phyloP scores from a whole-genome alignment of 2,113 vertebrate genomes.

The Pomatorhinus ruficollis region DNA sequence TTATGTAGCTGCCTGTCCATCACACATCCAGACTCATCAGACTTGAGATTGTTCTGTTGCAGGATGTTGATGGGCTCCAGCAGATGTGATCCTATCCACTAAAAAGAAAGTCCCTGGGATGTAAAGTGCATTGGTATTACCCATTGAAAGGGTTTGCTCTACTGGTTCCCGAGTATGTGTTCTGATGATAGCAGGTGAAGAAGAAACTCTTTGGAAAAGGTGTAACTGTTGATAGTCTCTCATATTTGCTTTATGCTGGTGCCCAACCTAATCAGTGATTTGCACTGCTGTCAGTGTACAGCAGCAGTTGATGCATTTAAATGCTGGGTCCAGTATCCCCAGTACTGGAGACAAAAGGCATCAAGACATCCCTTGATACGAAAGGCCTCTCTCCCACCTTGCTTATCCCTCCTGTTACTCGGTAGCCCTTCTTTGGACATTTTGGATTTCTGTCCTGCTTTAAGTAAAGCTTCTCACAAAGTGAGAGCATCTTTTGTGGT shows the following conservation, averaged over 20 bases:
- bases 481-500: neutral
- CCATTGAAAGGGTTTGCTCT: neutral
- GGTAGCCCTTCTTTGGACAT: neutral
- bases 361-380: neutral
- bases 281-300: neutral
- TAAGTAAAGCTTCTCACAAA: neutral
- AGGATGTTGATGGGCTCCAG: neutral
- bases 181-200: neutral
- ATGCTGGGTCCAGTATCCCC: neutral
- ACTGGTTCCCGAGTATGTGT: fast-evolving
- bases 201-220: neutral
- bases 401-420: neutral
- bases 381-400: neutral
- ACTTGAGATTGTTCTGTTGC: neutral
- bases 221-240: neutral
- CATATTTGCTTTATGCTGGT: neutral
- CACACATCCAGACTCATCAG: neutral
- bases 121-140: neutral
- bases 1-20: neutral
- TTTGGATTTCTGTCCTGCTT: neutral
- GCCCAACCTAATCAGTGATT: neutral
- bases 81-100: neutral
- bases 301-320: neutral
- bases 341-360: neutral
- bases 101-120: neutral